phyloP scores from a whole-genome alignment of 2,113 vertebrate genomes.

The Sylvia atricapilla region DNA sequence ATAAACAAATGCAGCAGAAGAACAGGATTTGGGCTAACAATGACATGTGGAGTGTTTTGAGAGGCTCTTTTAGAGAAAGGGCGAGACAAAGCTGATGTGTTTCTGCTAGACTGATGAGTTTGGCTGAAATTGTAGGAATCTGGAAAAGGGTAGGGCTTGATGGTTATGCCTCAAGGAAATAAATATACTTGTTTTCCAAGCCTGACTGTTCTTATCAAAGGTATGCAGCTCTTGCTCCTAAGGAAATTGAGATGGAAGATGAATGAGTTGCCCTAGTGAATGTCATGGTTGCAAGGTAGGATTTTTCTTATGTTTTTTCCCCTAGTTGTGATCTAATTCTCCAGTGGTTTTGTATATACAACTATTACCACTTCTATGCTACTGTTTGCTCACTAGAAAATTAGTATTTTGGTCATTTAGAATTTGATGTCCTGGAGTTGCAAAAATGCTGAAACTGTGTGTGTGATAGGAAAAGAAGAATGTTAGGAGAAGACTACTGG shows the following conservation, averaged over 20 bases:
- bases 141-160: background rate
- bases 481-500: background rate
- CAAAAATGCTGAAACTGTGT: background rate
- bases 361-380: background rate
- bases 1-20: background rate
- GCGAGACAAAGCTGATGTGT: background rate
- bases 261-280: background rate
- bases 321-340: background rate
- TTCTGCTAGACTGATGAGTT: background rate
- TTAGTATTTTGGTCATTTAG: background rate
- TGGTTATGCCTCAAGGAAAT: background rate
- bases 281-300: background rate
- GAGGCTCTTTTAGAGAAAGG: background rate
- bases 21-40: background rate
- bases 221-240: background rate
- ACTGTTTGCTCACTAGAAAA: background rate
- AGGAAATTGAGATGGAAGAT: background rate
- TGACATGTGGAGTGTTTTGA: background rate
- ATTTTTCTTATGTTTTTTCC: background rate
- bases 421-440: background rate
- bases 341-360: background rate
- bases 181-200: background rate
- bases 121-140: background rate
- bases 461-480: background rate
- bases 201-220: background rate